phyloP scores from a whole-genome alignment of 1,140 invertebrate genomes.

The Globodera ellingtonae region DNA sequence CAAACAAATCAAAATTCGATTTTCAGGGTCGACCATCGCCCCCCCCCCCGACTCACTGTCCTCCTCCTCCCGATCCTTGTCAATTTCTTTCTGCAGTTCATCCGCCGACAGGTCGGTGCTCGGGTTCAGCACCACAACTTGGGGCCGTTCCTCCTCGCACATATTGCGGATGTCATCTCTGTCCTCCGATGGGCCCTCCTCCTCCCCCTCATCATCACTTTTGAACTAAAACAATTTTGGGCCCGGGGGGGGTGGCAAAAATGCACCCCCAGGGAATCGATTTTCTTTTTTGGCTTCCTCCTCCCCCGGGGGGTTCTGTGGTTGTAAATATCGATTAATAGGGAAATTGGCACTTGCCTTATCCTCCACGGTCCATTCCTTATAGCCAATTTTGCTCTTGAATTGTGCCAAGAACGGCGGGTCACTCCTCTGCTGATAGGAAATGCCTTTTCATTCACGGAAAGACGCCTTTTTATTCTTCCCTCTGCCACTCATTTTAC shows the following conservation, averaged over 20 bases:
- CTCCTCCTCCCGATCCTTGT: constrained; percentile 50
- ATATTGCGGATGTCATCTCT: constrained; percentile 52
- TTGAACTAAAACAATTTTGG: constrained; percentile 44
- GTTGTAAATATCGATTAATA: background rate
- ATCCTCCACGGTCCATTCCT: constrained; percentile 51
- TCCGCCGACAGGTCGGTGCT: constrained; percentile 48
- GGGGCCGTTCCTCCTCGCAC: constrained; percentile 53
- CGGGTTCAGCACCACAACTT: constrained; percentile 52
- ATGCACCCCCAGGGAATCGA: too few species aligned
- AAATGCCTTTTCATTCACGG: constrained; percentile 50
- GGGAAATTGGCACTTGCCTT: constrained; percentile 41
- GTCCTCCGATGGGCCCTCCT: constrained; percentile 37
- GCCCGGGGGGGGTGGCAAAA: too few species aligned
- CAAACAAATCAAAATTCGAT: background rate
- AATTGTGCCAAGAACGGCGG: constrained; percentile 53
- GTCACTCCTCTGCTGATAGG: constrained; percentile 46
- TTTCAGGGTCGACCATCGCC: constrained; percentile 2
- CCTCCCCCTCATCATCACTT: constrained; percentile 49
- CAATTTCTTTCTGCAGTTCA: constrained; percentile 51
- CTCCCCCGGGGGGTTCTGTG: too few species aligned
- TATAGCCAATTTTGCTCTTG: constrained; percentile 53
- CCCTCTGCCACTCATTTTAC: background rate
- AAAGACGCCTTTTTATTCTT: constrained; percentile 51
- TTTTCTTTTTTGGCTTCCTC: too few species aligned
- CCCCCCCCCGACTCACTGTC: constrained; percentile 36